Evolutionary conservation across 2,888 invertebrate genomes (phyloP).

Genomic region (Psylliodes chrysocephalus): DNA sequence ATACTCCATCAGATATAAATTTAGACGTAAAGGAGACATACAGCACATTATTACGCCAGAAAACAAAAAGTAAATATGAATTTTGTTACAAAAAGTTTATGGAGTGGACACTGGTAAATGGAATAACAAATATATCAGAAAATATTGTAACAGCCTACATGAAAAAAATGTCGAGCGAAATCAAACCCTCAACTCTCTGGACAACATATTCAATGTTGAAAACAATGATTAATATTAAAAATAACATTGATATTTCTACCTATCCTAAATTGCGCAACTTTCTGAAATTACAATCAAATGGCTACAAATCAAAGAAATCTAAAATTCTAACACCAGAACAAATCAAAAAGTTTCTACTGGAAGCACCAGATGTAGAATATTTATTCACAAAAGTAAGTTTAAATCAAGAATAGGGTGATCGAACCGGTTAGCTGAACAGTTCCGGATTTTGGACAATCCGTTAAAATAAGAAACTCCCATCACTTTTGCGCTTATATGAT

Average conservation of each 20-base stretch:
- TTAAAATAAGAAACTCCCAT: too few species aligned
- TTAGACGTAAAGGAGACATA: too few species aligned
- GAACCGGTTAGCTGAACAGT: too few species aligned
- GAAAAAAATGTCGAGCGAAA: constrained; percentile 35
- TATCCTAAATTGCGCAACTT: constrained; percentile 42
- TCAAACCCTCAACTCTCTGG: constrained; percentile 42
- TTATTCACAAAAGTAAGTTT: constrained; percentile 39
- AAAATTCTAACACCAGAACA: constrained; percentile 49
- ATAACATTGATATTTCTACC: constrained; percentile 37
- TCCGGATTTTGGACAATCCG: too few species aligned
- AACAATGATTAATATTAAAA: constrained; percentile 38
- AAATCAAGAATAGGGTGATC: too few species aligned
- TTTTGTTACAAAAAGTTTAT: too few species aligned
- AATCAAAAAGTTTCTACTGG: constrained; percentile 40
- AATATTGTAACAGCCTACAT: constrained; percentile 42
- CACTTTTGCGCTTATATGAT: too few species aligned
- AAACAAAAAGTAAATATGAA: too few species aligned
- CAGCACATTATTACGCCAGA: too few species aligned
- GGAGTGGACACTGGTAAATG: too few species aligned
- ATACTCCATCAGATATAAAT: too few species aligned
- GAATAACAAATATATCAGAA: too few species aligned
- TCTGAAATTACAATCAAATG: constrained; percentile 47
- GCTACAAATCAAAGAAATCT: constrained; percentile 52
- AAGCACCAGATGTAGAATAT: constrained; percentile 38
- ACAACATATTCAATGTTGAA: constrained; percentile 40